Conservation (phyloP, 2,113 vertebrate species). For the Axis porcinus region DNA sequence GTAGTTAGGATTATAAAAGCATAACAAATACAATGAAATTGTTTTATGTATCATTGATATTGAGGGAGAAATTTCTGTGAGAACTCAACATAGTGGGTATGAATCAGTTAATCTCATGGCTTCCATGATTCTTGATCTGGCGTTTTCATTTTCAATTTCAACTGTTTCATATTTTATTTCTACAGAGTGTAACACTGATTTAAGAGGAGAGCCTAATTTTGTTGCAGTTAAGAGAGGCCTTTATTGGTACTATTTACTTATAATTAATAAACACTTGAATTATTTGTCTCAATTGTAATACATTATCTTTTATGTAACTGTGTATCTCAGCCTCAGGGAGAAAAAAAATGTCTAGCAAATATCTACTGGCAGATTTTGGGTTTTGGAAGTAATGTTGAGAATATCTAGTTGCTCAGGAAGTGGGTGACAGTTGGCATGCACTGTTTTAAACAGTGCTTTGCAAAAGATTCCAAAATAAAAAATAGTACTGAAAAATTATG, state of each 20-base stretch:
- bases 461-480: not conserved
- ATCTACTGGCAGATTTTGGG: not conserved
- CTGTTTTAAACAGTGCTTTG: not conserved
- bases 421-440: not conserved
- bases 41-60: slow-evolving; percentile 55
- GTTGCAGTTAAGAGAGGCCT: not conserved
- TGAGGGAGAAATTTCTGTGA: slow-evolving; percentile 14
- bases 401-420: not conserved
- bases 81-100: slow-evolving; percentile 6
- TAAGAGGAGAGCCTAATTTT: slow-evolving; percentile 35
- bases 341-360: not conserved
- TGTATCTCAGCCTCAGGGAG: not conserved
- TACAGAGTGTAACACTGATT: slow-evolving; percentile 19
- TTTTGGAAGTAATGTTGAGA: not conserved
- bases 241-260: slow-evolving; percentile 18
- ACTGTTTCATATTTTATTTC: slow-evolving; percentile 57
- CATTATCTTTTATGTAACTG: not conserved
- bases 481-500: not conserved
- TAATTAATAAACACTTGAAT: not conserved
- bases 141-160: slow-evolving; percentile 53
- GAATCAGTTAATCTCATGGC: slow-evolving; percentile 35
- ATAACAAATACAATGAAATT: slow-evolving; percentile 75
- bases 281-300: slow-evolving; percentile 43
- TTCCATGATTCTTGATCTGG: slow-evolving; percentile 61
- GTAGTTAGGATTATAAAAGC: slow-evolving; percentile 77